Conservation (phyloP, 1,140 invertebrate species). For the Apis mellifera region DNA sequence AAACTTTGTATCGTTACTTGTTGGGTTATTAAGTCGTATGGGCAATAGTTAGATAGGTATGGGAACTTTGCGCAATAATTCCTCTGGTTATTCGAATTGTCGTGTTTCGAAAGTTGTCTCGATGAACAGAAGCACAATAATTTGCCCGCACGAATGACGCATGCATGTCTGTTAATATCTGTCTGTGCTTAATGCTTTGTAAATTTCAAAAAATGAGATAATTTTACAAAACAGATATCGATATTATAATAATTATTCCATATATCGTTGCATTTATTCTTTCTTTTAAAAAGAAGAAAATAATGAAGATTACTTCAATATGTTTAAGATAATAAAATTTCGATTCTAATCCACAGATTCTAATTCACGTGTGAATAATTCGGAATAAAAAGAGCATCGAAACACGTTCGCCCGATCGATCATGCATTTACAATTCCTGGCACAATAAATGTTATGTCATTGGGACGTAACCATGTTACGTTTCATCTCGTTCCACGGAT, state of each 20-base stretch:
- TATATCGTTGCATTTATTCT: too few species aligned
- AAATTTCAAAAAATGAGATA: too few species aligned
- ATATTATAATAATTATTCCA: too few species aligned
- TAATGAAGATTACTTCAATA: too few species aligned
- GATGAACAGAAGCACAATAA: constrained; percentile 6
- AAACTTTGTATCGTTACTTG: neutral
- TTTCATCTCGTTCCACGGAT: constrained; percentile 41
- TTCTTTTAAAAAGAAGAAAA: too few species aligned
- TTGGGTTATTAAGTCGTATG: neutral
- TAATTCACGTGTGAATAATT: neutral
- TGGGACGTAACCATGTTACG: constrained; percentile 51
- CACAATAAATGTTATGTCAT: constrained; percentile 34
- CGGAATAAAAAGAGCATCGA: constrained; percentile 39
- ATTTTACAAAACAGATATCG: too few species aligned
- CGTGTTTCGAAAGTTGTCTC: constrained; percentile 11
- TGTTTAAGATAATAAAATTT: too few species aligned
- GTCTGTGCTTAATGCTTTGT: neutral
- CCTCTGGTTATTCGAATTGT: neutral
- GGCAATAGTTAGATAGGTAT: neutral
- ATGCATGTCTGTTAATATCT: constrained; percentile 12
- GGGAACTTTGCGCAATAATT: constrained; percentile 13
- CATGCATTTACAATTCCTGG: constrained; percentile 32
- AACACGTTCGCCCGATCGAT: constrained; percentile 25
- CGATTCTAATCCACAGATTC: neutral
- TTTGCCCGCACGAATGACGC: neutral